These are phyloP conservation scores for Cephus sareptanus DNA, from an alignment of 2,888 invertebrate species.

Conservation along the genomic window DNA sequence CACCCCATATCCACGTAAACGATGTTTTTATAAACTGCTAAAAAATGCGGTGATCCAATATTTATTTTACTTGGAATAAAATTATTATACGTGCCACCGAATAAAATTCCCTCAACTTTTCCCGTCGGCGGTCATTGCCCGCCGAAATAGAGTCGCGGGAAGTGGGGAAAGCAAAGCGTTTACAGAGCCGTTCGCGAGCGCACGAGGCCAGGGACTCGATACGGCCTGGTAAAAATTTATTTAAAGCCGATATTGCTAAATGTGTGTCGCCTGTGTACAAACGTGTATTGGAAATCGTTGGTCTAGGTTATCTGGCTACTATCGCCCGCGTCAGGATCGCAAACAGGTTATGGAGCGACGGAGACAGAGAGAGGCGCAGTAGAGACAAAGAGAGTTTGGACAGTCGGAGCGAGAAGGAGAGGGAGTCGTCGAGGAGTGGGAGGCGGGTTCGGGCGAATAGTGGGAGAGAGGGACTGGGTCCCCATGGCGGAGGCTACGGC, in stretches of 20 bases:
- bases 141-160: background rate
- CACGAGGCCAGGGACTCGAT: background rate
- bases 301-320: slow-evolving; percentile 22
- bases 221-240: slow-evolving; percentile 34
- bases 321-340: slow-evolving; percentile 21
- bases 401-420: background rate
- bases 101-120: background rate
- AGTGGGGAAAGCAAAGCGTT: background rate
- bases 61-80: background rate
- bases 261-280: slow-evolving; percentile 28
- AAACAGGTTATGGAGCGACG: slow-evolving; percentile 23
- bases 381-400: background rate
- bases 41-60: background rate
- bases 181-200: background rate
- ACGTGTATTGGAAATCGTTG: slow-evolving; percentile 21
- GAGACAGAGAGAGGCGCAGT: slow-evolving; percentile 2
- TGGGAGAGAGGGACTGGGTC: background rate
- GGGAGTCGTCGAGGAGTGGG: background rate
- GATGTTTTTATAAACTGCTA: background rate
- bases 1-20: background rate
- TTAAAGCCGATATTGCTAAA: slow-evolving; percentile 34
- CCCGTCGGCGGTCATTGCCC: background rate
- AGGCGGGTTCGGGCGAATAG: no score
- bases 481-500: background rate
- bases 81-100: background rate